A percentile compares a stretch with the other conserved stretches of the same genome.
These are phyloP conservation scores for Zosterops borbonicus DNA, from an alignment of 2,113 vertebrate genomes.

Conservation along the genomic window DNA sequence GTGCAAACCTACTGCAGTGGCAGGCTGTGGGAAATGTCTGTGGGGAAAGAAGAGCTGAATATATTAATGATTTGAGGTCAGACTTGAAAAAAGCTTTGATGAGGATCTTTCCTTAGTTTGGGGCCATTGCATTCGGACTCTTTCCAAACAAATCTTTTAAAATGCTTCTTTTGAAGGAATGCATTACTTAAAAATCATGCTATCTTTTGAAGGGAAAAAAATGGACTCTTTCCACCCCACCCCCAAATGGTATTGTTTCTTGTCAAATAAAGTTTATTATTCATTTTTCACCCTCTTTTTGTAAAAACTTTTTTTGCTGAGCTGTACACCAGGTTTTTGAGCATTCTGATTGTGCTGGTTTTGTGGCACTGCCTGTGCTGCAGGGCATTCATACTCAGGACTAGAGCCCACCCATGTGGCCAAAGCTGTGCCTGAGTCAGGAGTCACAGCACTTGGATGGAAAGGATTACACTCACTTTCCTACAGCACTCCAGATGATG, in stretches of 20 bases:
- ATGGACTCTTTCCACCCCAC: rapidly evolving
- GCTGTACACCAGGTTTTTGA: background rate
- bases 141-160: background rate
- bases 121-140: background rate
- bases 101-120: background rate
- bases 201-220: background rate
- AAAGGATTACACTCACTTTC: background rate
- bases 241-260: rapidly evolving
- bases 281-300: background rate
- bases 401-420: conserved; percentile 1
- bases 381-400: background rate
- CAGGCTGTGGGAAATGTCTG: background rate
- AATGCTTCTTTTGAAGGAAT: background rate
- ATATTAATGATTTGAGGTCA: background rate
- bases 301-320: background rate
- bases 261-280: background rate
- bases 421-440: background rate
- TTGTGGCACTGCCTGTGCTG: background rate
- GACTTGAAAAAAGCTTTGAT: background rate
- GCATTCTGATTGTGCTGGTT: background rate
- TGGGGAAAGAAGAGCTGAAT: background rate
- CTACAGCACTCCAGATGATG: background rate
- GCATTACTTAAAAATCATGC: background rate
- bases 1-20: background rate
- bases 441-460: background rate